Percentiles rank a stretch among this genome's conserved stretches.
Evolutionary conservation across 2,113 vertebrate species (phyloP).

Genomic region (Carassius carassius): DNA sequence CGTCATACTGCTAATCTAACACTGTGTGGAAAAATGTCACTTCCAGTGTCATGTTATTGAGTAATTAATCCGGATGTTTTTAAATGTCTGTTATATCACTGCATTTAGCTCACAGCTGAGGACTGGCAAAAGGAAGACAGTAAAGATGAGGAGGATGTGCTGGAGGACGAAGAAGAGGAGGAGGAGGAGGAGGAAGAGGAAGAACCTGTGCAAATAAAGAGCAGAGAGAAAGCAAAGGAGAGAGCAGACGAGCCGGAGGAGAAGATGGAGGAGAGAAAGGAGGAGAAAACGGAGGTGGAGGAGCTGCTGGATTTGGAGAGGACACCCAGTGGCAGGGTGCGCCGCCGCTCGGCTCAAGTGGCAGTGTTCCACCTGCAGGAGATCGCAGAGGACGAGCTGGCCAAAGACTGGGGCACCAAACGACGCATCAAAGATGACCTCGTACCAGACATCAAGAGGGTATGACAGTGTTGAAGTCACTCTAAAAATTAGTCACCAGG

Average conservation of each 20-base stretch:
- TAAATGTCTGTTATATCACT: constrained; percentile 1
- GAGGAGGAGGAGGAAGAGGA: constrained; percentile 62
- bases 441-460: constrained; percentile 93
- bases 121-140: constrained; percentile 12
- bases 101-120: constrained; percentile 21
- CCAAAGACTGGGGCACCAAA: constrained; percentile 91
- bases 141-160: constrained; percentile 55
- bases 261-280: constrained; percentile 43
- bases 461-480: constrained; percentile 64
- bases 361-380: constrained; percentile 97
- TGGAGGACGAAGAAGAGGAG: constrained; percentile 46
- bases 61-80: background rate
- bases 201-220: constrained; percentile 57
- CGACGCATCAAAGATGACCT: constrained; percentile 95
- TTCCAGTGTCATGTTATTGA: background rate
- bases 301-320: constrained; percentile 85
- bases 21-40: background rate
- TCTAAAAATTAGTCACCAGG: background rate
- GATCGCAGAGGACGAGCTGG: constrained; percentile 92
- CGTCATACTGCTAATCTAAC: background rate
- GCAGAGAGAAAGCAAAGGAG: constrained; percentile 45
- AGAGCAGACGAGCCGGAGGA: constrained; percentile 56
- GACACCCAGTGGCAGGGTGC: constrained; percentile 92
- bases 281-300: constrained; percentile 67
- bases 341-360: constrained; percentile 91